Conservation (phyloP, 2,797 vertebrate species). For the Gallinago stenura region DNA sequence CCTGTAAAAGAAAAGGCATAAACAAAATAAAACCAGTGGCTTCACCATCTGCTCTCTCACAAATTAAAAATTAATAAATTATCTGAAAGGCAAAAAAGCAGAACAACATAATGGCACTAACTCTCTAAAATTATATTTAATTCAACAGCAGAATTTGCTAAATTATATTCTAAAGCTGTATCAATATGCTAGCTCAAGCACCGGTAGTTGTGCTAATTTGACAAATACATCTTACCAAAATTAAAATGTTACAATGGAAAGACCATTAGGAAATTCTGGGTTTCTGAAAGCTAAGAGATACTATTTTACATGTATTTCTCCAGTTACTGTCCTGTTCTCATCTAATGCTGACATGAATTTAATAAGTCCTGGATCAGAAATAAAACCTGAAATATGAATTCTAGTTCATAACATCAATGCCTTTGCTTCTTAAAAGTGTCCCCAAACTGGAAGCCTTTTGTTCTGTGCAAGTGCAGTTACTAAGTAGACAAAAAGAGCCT, state of each 20-base stretch:
- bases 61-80: not conserved
- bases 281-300: not conserved
- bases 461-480: not conserved
- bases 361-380: not conserved
- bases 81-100: not conserved
- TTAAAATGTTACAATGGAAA: not conserved
- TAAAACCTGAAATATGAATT: not conserved
- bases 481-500: not conserved
- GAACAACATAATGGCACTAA: not conserved
- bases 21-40: not conserved
- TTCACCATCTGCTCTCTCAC: not conserved
- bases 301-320: not conserved
- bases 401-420: not conserved
- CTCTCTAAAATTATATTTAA: not conserved
- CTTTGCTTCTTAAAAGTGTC: not conserved
- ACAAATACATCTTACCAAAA: not conserved
- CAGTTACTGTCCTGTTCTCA: not conserved
- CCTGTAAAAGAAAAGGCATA: constrained; percentile 76
- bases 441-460: not conserved
- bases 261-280: not conserved
- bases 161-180: not conserved
- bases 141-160: not conserved
- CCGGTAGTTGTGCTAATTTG: not conserved
- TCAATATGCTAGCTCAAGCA: not conserved
- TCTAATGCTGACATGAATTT: not conserved